Evolutionary conservation across 2,888 invertebrate species (phyloP), one percentile per base, ranked within the genome.

Genomic region (Taphrorychus bicolor): DNA sequence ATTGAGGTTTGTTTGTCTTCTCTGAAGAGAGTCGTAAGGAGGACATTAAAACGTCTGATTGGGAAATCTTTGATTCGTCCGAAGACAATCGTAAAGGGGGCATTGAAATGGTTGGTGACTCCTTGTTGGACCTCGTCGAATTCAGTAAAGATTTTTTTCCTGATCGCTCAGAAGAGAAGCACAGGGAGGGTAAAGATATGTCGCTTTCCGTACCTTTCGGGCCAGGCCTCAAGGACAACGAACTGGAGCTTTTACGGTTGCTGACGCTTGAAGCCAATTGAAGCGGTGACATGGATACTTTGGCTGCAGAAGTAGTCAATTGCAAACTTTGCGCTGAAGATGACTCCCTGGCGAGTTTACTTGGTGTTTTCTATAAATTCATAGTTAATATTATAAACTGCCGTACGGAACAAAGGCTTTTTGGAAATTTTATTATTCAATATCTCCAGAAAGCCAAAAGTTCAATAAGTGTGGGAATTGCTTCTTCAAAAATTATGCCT

Each of bases 1-100:
- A 45, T 9, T 32, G 40, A n/a, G n/a, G n/a, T n/a, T n/a, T n/a
- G n/a, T 32, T 11, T 2, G 45, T 11, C 14, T 16, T 45, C 14
- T 45, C 45, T 51, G 51, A 51, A 51, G 51, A 51, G 21, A 51
- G 17, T 2, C 17, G 18, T 7, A 51, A 51, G 7, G 51, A 17
- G 14, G 51, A 51, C 51, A 45, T 45, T 5, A 14, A 45, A 45
- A 14, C 3, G 3, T 17, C 45, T 11, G 45, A 11, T 14, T 45
- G n/a, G 4, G 45, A 7, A 5, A n/a, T 53, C 40, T 40, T 56
- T 56, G 17, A 56, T 11, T 53, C 22, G n/a, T 53, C 14, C n/a
- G 1, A 45, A 45, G 45, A 45, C 45, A 16, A 45, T 45, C 16
- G 7, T 45, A 45, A 11, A 7, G 32, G 11, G 11, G 7, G 5